A percentile compares a stretch with the other conserved stretches of the same genome.
Conservation (phyloP, 2,797 vertebrate species). For the Apogon hyalosoma region DNA sequence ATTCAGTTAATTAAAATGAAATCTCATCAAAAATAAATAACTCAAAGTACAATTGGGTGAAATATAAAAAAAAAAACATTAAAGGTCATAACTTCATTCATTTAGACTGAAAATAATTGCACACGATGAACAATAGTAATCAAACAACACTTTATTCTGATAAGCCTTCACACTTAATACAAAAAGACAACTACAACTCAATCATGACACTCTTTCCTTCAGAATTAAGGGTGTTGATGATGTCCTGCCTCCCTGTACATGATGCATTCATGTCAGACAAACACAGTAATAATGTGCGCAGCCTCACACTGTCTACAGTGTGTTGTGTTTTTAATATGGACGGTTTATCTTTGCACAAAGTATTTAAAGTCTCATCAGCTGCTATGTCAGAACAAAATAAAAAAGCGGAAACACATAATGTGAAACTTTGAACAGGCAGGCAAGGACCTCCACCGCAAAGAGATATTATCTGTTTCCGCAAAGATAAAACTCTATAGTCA, state of each 20-base stretch:
- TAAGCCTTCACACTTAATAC: conserved; percentile 52
- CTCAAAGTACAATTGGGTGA: background rate
- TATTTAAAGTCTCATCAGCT: conserved; percentile 29
- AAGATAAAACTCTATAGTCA: conserved; percentile 35
- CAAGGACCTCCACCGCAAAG: conserved; percentile 5
- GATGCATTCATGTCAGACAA: conserved; percentile 15
- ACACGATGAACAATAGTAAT: conserved; percentile 14
- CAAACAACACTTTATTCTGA: conserved; percentile 69
- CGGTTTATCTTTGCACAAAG: conserved; percentile 18
- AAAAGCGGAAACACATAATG: background rate
- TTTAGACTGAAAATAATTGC: background rate
- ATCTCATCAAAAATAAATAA: background rate
- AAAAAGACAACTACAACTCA: conserved; percentile 36
- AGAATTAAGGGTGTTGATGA: conserved; percentile 32
- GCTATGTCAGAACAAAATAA: conserved; percentile 1
- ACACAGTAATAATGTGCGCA: conserved; percentile 12
- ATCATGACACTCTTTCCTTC: conserved; percentile 36
- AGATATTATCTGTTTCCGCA: conserved; percentile 15
- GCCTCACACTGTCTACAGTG: conserved; percentile 19
- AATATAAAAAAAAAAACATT: background rate
- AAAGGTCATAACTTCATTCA: background rate
- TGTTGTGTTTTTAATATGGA: conserved; percentile 21
- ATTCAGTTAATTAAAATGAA: no score
- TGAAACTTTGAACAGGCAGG: conserved; percentile 19
- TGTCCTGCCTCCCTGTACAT: conserved; percentile 10